Evolutionary conservation across 1,140 invertebrate genomes (phyloP).

Genomic region (Aporrectodea caliginosa): DNA sequence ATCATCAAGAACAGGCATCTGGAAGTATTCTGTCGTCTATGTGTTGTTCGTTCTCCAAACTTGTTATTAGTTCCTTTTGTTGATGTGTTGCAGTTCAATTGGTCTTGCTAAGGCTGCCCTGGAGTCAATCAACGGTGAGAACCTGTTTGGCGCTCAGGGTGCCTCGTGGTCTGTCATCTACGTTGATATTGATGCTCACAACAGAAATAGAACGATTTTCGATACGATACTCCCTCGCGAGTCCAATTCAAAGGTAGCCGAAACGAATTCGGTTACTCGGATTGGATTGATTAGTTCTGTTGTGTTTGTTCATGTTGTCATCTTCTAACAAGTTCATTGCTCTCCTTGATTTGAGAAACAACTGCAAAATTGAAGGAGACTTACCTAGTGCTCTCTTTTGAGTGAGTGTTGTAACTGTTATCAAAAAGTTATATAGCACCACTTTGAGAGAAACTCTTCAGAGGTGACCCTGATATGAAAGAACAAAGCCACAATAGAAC

Average conservation of each 20-base stretch:
- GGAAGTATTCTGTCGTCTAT: not conserved
- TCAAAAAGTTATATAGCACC: no score
- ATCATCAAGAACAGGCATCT: not conserved
- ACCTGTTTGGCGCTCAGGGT: slow-evolving; percentile 95
- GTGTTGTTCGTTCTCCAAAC: no score
- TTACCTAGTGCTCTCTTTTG: no score
- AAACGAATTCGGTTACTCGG: not conserved
- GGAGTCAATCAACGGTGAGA: slow-evolving; percentile 98
- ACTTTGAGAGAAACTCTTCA: no score
- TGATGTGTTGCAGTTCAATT: slow-evolving; percentile 60
- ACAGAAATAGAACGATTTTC: slow-evolving; percentile 96
- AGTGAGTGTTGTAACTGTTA: no score
- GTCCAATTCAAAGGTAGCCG: slow-evolving; percentile 88
- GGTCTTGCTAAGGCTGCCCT: slow-evolving; percentile 96
- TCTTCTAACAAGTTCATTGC: no score
- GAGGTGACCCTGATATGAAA: no score
- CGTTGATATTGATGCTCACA: slow-evolving; percentile 99
- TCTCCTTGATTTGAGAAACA: no score
- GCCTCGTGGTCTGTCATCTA: slow-evolving; percentile 97
- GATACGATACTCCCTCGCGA: slow-evolving; percentile 96
- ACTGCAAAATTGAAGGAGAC: no score
- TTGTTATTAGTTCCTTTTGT: not conserved
- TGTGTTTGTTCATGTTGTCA: no score
- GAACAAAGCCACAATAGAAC: no score
- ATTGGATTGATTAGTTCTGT: no score